These are phyloP conservation scores for Sceliomorpha sp. DNA, from an alignment of 2,888 invertebrate genomes.

Conservation along the genomic window DNA sequence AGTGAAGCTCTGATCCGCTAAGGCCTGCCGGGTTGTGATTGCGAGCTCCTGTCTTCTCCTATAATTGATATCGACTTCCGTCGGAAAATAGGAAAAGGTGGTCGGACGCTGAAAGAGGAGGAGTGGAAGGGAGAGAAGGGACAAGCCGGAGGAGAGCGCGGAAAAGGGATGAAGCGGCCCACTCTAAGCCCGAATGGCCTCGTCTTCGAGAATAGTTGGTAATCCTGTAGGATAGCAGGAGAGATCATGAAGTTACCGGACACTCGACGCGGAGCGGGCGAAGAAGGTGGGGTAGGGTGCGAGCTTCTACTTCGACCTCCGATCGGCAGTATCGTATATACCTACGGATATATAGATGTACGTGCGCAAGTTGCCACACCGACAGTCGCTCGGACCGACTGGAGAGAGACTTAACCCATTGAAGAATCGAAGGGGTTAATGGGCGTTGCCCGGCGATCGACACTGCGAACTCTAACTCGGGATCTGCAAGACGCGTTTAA, in stretches of 20 bases:
- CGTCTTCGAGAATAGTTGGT: constrained; percentile 79
- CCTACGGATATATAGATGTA: constrained; percentile 10
- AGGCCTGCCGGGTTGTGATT: constrained; percentile 77
- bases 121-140: constrained; percentile 32
- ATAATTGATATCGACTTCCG: constrained; percentile 79
- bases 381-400: constrained; percentile 51
- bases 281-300: constrained; percentile 29
- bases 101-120: constrained; percentile 31
- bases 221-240: constrained; percentile 80
- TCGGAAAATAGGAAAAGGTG: constrained; percentile 36
- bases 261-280: constrained; percentile 67
- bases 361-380: constrained; percentile 31
- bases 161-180: constrained; percentile 56
- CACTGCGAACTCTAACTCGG: constrained; percentile 41
- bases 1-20: constrained; percentile 75
- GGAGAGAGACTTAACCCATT: constrained; percentile 63
- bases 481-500: constrained; percentile 23
- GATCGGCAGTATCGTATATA: constrained; percentile 19
- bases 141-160: constrained; percentile 33
- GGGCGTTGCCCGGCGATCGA: constrained; percentile 45
- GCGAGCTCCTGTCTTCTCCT: constrained; percentile 79
- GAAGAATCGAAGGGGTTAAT: constrained; percentile 61
- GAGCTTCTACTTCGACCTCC: constrained; percentile 7
- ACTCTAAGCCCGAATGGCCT: constrained; percentile 71
- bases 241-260: constrained; percentile 79